These are phyloP conservation scores for Seira musarum DNA, from an alignment of 2,888 invertebrate species.

Conservation along the genomic window DNA sequence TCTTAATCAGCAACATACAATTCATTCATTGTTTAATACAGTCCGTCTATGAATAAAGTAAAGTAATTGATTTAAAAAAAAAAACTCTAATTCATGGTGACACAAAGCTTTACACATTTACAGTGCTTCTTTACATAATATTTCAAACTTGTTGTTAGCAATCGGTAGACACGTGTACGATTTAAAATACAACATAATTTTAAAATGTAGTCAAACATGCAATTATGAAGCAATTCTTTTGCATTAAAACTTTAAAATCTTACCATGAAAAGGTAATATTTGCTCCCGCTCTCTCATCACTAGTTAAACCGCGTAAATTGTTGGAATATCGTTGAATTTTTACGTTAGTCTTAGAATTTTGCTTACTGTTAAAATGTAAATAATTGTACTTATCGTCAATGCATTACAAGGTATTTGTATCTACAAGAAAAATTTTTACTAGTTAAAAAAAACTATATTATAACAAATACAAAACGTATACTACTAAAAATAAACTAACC, in stretches of 20 bases:
- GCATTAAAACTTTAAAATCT: background rate
- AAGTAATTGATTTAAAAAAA: too few species aligned
- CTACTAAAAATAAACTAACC: too few species aligned
- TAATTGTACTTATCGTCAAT: background rate
- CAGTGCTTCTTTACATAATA: constrained; percentile 15
- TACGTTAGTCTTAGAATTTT: background rate
- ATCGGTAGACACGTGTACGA: too few species aligned
- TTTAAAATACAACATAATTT: background rate
- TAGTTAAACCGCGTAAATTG: background rate
- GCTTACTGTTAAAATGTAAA: background rate
- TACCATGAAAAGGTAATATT: background rate
- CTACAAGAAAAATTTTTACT: too few species aligned
- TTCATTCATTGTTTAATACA: background rate
- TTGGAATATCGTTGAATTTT: background rate
- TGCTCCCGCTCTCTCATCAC: background rate
- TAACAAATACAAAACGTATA: too few species aligned
- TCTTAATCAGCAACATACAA: background rate
- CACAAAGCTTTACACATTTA: constrained; percentile 16
- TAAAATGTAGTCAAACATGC: background rate
- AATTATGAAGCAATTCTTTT: background rate
- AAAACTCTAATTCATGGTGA: too few species aligned
- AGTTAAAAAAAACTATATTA: too few species aligned
- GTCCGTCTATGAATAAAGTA: background rate
- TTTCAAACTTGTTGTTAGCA: too few species aligned
- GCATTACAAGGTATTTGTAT: background rate